Evolutionary conservation across 1,140 invertebrate species (phyloP), one percentile per base, ranked within the genome.

Genomic region (Cherax quadricarinatus): DNA sequence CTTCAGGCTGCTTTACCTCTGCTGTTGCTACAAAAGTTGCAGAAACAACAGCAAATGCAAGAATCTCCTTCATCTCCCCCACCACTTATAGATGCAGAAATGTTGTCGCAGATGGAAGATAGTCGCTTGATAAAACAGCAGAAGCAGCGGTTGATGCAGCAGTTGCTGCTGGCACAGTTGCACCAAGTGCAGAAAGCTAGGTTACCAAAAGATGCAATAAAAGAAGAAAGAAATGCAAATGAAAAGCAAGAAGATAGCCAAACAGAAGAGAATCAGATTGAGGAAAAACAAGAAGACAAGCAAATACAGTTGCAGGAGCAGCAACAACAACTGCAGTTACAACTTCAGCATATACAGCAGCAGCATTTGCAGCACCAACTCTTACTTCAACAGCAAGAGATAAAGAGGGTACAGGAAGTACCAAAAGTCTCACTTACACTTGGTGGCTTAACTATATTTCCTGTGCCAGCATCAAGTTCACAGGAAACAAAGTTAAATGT

Each of bases 121-220:
- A 90, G 78, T 24, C 88, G 81, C 5, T 14, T 90, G 16, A 4
- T 90, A 21, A 78, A 82, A 53, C 88, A 89, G 18, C 88, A 90
- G n/a, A 81, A 83, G 62, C 83, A 85, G 62, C 24, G 30, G 3
- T 21, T 90, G 41, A 90, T 90, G 62, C 88, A 90, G 66, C 88
- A 90, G 66, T 73, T 90, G 49, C 80, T 90, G 5, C 24, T 90
- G 62, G 88, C 88, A 83, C 88, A 90, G 24, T 41, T 90, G 41
- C 88, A 90, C 16, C 62, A 90, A 41, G 88, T 81, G 53, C 62
- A 83, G 66, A 49, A 60, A 5, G 10, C 4, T 9, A 79, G 70
- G 83, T 48, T 75, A 75, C 24, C 70, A 6, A 75, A 70, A 85
- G 30, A 21, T 57, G 3, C 60, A 85, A 24, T 41, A 18, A 41